A percentile compares a stretch with the other conserved stretches of the same genome.
phyloP scores from a whole-genome alignment of 2,888 invertebrate genomes.

The Pyrrhia umbra region DNA sequence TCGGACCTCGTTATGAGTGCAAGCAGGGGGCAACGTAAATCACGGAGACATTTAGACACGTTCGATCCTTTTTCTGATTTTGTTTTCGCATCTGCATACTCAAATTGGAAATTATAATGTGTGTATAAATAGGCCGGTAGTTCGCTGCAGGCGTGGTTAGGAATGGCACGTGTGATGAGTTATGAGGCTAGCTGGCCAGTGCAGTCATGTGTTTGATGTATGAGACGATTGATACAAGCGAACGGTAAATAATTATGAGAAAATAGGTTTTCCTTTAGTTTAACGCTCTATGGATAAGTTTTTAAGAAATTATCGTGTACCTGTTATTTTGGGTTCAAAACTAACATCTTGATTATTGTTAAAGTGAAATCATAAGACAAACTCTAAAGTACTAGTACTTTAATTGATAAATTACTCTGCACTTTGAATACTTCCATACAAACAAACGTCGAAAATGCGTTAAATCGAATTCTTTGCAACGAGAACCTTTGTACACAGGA shows the following conservation, averaged over 20 bases:
- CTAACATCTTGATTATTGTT: too few species aligned
- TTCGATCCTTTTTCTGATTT: conserved; percentile 54
- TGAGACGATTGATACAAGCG: conserved; percentile 25
- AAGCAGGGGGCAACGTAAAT: conserved; percentile 66
- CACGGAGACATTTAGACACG: conserved; percentile 44
- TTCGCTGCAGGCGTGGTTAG: conserved; percentile 42
- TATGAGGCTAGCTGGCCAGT: conserved; percentile 19
- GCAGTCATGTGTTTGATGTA: conserved; percentile 8
- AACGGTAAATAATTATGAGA: conserved; percentile 37
- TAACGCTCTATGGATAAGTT: too few species aligned
- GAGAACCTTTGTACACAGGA: conserved; percentile 28
- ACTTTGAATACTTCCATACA: conserved; percentile 1
- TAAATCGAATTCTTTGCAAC: not conserved
- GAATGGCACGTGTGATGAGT: conserved; percentile 39
- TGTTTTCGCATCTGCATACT: conserved; percentile 62
- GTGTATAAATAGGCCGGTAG: conserved; percentile 48
- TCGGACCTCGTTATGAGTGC: conserved; percentile 61
- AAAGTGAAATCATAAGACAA: too few species aligned
- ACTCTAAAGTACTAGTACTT: too few species aligned
- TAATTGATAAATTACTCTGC: not conserved
- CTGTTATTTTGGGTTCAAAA: not conserved
- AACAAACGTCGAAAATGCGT: conserved; percentile 17
- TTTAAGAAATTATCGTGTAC: too few species aligned
- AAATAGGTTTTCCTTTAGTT: not conserved
- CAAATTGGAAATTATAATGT: conserved; percentile 64